Evolutionary conservation across 2,888 invertebrate species (phyloP).

Genomic region (Coecobrya sp.): DNA sequence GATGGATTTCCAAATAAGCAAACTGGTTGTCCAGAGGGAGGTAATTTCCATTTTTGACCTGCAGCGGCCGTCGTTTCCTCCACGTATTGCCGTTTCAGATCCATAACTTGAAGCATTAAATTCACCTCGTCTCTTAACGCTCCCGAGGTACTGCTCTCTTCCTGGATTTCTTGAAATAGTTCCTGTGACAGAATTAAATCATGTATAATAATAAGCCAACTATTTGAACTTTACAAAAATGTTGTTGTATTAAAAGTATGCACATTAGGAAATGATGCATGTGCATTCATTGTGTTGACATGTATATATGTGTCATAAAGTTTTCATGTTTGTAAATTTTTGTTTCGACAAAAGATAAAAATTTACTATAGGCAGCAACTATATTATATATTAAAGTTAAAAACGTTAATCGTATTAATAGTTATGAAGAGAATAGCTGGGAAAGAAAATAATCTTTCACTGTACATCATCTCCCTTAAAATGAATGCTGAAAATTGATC

Average conservation of each 20-base stretch:
- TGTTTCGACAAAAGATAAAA: too few relatives aligned
- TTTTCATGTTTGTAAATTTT: too few relatives aligned
- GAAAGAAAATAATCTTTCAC: too few relatives aligned
- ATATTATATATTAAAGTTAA: too few relatives aligned
- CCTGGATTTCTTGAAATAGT: slow-evolving; percentile 91
- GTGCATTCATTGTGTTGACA: not conserved
- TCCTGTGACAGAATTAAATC: slow-evolving; percentile 89
- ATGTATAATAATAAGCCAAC: not conserved
- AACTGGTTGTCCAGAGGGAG: slow-evolving; percentile 91
- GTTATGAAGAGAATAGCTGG: too few relatives aligned
- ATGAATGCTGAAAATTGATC: too few relatives aligned
- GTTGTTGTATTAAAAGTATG: not conserved
- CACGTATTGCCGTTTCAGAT: slow-evolving; percentile 90
- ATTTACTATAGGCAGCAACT: too few relatives aligned
- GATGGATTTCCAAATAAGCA: slow-evolving; percentile 90
- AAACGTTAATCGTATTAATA: too few relatives aligned
- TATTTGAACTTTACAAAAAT: not conserved
- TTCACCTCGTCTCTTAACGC: slow-evolving; percentile 91
- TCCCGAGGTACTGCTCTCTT: slow-evolving; percentile 90
- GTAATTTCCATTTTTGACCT: slow-evolving; percentile 92
- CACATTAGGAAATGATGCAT: not conserved
- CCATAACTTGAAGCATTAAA: slow-evolving; percentile 91
- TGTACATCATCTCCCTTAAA: too few relatives aligned
- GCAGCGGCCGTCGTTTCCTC: slow-evolving; percentile 89
- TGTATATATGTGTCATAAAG: too few relatives aligned